Evolutionary conservation across 2,888 invertebrate species (phyloP).

Genomic region (Drosophila austrosaltans): DNA sequence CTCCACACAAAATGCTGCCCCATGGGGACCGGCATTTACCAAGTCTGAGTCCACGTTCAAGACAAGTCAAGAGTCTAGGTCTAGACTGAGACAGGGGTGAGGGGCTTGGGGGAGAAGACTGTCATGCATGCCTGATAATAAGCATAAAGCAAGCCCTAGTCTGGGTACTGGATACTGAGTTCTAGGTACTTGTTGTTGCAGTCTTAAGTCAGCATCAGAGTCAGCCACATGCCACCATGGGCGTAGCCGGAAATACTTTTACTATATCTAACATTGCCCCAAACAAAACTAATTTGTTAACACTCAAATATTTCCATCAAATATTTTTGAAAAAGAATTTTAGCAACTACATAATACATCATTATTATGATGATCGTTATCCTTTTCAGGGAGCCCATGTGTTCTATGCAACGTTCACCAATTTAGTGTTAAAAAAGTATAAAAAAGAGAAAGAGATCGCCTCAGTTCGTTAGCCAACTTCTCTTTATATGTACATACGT

Average conservation of each 20-base stretch:
- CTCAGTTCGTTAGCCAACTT: slow-evolving; percentile 62
- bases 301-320: no score
- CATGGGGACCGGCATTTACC: slow-evolving; percentile 58
- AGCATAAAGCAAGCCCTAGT: slow-evolving; percentile 61
- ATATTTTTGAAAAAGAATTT: not conserved
- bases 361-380: not conserved
- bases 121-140: slow-evolving; percentile 77
- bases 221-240: slow-evolving; percentile 26
- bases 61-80: slow-evolving; percentile 40
- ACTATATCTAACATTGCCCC: not conserved
- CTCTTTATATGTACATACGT: slow-evolving; percentile 23
- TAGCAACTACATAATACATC: not conserved
- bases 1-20: slow-evolving; percentile 58
- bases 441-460: slow-evolving; percentile 4
- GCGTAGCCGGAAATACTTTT: slow-evolving; percentile 6
- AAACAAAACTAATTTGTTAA: not conserved
- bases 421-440: slow-evolving; percentile 61
- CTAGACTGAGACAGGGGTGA: slow-evolving; percentile 4
- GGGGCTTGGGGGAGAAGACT: slow-evolving; percentile 44
- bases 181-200: slow-evolving; percentile 4
- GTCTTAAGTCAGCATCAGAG: slow-evolving; percentile 29
- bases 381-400: slow-evolving; percentile 1
- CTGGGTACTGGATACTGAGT: slow-evolving; percentile 21
- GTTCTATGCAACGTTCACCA: slow-evolving; percentile 64
- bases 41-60: slow-evolving; percentile 27